Evolutionary conservation across 1,140 invertebrate genomes (phyloP).

Genomic region (Cyclina sinensis): DNA sequence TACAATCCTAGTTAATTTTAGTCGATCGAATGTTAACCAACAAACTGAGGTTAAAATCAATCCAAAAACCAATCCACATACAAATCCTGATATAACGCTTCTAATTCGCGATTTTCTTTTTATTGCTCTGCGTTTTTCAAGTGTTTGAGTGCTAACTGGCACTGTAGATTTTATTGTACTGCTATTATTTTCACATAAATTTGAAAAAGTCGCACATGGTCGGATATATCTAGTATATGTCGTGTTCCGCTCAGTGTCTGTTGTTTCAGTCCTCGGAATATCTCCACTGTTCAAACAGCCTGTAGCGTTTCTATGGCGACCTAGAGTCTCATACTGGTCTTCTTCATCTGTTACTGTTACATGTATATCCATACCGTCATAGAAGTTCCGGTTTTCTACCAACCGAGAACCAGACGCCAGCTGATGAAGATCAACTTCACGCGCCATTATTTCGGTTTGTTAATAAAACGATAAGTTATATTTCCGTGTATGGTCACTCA

Average conservation of each 20-base stretch:
- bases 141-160: not conserved
- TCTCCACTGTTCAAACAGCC: not conserved
- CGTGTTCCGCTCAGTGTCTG: not conserved
- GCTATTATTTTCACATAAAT: not conserved
- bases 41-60: not conserved
- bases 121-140: not conserved
- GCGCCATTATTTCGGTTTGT: no score
- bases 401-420: not conserved
- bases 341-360: not conserved
- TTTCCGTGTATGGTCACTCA: no score
- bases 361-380: not conserved
- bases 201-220: not conserved
- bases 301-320: not conserved
- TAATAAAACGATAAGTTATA: no score
- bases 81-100: not conserved
- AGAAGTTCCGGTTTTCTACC: not conserved
- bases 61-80: constrained; percentile 3
- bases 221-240: constrained; percentile 25
- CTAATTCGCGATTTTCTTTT: not conserved
- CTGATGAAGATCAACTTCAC: not conserved
- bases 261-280: not conserved
- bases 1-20: not conserved
- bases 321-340: constrained; percentile 1
- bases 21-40: constrained; percentile 2
- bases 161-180: not conserved